Conservation (phyloP, 2,113 vertebrate genomes). For the Propithecus coquereli region DNA sequence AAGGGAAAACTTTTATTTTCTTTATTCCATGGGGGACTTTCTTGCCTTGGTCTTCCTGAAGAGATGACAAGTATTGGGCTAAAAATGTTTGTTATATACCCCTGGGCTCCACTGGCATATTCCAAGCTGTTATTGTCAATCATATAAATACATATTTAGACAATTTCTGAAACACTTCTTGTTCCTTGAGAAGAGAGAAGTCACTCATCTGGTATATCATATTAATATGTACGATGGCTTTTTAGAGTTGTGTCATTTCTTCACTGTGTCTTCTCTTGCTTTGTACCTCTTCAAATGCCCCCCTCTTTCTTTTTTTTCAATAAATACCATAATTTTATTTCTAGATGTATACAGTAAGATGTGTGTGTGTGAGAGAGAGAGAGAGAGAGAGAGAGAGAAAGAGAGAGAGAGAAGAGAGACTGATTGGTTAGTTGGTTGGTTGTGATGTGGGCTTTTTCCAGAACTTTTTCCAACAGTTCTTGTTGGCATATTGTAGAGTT, state of each 20-base stretch:
- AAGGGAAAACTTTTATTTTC: background rate
- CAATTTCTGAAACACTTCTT: constrained; percentile 37
- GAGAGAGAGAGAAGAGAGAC: background rate
- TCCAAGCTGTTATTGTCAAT: constrained; percentile 25
- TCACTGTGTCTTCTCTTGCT: background rate
- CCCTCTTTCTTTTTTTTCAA: background rate
- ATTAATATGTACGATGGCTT: background rate
- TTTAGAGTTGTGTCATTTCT: background rate
- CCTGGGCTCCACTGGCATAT: background rate
- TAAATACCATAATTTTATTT: background rate
- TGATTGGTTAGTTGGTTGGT: background rate
- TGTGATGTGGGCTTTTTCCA: background rate
- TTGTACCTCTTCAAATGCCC: background rate
- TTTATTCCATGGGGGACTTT: background rate
- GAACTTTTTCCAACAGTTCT: background rate
- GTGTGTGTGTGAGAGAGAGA: background rate
- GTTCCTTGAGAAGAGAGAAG: constrained; percentile 6
- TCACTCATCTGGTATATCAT: background rate
- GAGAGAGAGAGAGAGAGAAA: background rate
- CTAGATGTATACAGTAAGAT: background rate
- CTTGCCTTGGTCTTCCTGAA: background rate
- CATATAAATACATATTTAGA: constrained; percentile 33
- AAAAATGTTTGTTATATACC: background rate
- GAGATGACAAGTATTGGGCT: background rate
- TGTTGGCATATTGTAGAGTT: background rate